phyloP scores from a whole-genome alignment of 2,797 vertebrate species.

The Falco novaeseelandiae region DNA sequence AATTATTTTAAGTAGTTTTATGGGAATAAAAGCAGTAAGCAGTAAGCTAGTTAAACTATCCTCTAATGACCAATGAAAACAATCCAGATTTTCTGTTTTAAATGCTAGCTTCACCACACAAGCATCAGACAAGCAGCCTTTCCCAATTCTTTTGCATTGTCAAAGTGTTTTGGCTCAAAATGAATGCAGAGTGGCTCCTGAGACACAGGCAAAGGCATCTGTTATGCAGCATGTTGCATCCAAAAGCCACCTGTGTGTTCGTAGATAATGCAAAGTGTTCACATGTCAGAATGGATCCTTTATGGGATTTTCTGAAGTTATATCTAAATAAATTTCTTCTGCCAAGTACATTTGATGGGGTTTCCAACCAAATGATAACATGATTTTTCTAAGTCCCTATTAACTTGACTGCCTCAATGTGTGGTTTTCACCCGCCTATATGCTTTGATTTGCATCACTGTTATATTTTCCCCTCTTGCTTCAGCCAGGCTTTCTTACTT shows the following conservation, averaged over 20 bases:
- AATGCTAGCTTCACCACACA: neutral
- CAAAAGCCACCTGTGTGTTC: conserved; percentile 19
- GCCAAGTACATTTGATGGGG: neutral
- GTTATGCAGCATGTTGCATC: neutral
- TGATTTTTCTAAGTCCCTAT: neutral
- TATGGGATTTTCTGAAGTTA: neutral
- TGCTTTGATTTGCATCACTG: neutral
- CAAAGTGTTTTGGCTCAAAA: neutral
- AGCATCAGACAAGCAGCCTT: neutral
- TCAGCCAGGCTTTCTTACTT: neutral
- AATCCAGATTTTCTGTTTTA: neutral
- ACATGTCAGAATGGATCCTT: neutral
- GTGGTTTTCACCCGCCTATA: neutral
- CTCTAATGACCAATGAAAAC: neutral
- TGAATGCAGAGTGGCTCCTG: neutral
- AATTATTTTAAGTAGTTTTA: neutral
- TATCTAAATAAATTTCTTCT: neutral
- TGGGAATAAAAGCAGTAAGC: conserved; percentile 22
- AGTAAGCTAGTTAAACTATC: neutral
- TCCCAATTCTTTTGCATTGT: neutral
- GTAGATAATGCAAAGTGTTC: neutral
- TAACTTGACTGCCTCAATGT: neutral
- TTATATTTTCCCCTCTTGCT: neutral
- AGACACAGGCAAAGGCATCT: neutral
- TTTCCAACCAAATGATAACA: neutral